Evolutionary conservation across 2,113 vertebrate genomes (phyloP).

Genomic region (Tenrec ecaudatus): DNA sequence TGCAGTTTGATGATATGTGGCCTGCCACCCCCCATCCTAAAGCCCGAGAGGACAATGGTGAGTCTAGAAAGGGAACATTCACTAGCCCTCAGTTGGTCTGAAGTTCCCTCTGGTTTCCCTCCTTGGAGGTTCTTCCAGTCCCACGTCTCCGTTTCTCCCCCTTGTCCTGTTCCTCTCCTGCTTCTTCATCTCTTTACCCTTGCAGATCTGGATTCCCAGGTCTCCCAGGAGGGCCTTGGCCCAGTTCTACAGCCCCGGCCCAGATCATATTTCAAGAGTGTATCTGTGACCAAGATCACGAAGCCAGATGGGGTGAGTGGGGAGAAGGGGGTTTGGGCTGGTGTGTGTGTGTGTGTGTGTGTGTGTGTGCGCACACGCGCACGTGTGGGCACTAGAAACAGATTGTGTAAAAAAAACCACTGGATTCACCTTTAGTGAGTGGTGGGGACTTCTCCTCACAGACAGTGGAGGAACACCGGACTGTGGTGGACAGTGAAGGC

Average conservation of each 20-base stretch:
- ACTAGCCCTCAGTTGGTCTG: not conserved
- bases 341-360: too few relatives aligned
- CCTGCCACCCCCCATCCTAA: conserved; percentile 21
- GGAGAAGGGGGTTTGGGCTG: not conserved
- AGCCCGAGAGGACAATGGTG: conserved; percentile 85
- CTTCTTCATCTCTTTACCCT: not conserved
- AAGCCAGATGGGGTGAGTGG: conserved; percentile 93
- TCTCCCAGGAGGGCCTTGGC: conserved; percentile 84
- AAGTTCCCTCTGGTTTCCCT: not conserved
- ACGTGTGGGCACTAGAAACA: not conserved
- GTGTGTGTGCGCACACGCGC: too few relatives aligned
- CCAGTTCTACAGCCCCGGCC: conserved; percentile 78
- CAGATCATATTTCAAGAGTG: conserved; percentile 92
- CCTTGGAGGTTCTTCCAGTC: conserved; percentile 51
- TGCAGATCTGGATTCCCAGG: conserved; percentile 87
- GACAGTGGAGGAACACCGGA: conserved; percentile 92
- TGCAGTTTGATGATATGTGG: conserved; percentile 81
- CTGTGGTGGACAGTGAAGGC: conserved; percentile 91
- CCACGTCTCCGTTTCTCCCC: not conserved
- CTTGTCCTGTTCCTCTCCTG: not conserved
- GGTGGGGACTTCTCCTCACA: conserved; percentile 54
- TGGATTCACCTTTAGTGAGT: not conserved
- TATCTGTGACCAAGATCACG: conserved; percentile 89
- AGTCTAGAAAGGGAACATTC: conserved; percentile 45
- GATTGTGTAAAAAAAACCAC: not conserved